Evolutionary conservation across 2,888 invertebrate genomes (phyloP).

Genomic region (Platycheirus rosarum): DNA sequence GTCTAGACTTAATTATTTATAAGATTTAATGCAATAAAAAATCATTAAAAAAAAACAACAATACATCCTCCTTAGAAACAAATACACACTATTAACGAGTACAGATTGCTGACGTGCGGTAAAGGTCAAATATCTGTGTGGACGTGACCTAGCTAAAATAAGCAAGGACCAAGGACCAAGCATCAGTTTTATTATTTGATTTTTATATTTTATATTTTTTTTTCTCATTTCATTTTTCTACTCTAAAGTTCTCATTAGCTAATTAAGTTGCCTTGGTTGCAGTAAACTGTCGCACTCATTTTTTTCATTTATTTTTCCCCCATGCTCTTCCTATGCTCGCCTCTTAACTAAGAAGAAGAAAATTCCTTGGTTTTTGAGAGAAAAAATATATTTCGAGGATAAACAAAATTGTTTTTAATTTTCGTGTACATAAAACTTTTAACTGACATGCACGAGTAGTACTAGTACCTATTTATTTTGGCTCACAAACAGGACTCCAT

Average conservation of each 20-base stretch:
- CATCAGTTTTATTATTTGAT: conserved; percentile 14
- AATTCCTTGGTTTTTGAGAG: no score
- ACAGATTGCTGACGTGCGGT: conserved; percentile 16
- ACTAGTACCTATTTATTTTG: conserved; percentile 42
- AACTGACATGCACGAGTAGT: conserved; percentile 10
- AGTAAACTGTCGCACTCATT: conserved; percentile 52
- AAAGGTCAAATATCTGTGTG: conserved; percentile 15
- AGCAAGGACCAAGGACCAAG: conserved; percentile 20
- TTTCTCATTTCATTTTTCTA: conserved; percentile 25
- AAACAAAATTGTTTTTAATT: conserved; percentile 61
- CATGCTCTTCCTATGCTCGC: no score
- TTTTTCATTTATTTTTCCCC: not conserved
- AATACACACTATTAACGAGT: no score
- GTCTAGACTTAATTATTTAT: no score
- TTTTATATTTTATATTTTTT: conserved; percentile 21
- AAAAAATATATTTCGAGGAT: conserved; percentile 18
- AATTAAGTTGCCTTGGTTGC: conserved; percentile 70
- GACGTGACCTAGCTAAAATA: conserved; percentile 26
- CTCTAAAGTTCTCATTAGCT: conserved; percentile 68
- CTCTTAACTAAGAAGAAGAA: conserved; percentile 36
- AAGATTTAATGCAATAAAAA: no score
- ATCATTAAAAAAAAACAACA: conserved; percentile 12
- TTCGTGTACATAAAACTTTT: conserved; percentile 44
- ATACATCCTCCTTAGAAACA: no score
- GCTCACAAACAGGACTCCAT: conserved; percentile 13